Conservation (phyloP, 2,113 vertebrate species). For the Daubentonia madagascariensis region DNA sequence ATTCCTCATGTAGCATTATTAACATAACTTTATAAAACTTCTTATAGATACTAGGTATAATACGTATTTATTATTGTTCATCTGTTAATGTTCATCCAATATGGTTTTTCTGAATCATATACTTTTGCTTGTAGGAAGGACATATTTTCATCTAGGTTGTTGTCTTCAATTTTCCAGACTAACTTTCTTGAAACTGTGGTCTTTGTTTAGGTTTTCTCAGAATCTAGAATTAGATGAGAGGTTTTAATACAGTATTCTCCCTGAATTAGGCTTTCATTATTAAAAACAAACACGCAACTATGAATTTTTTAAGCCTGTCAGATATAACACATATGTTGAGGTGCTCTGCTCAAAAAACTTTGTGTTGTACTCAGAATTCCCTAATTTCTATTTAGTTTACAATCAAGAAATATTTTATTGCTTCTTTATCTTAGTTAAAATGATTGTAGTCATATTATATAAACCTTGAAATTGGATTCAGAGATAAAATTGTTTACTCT, state of each 20-base stretch:
- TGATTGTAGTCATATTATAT: neutral
- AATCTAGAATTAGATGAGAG: conserved; percentile 3
- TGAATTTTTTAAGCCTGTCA: neutral
- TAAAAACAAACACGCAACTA: neutral
- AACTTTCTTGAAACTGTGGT: neutral
- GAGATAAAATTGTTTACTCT: conserved; percentile 13
- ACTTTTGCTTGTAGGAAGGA: neutral
- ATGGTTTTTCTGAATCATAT: neutral
- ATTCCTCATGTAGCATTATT: neutral
- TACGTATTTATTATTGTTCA: neutral
- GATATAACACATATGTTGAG: too few relatives aligned
- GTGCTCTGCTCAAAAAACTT: neutral
- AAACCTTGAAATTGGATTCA: conserved; percentile 26
- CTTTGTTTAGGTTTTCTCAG: neutral
- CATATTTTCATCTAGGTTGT: neutral
- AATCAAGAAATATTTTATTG: neutral
- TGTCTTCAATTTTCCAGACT: conserved; percentile 4
- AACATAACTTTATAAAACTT: neutral
- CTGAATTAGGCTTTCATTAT: neutral
- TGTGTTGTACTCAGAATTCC: neutral
- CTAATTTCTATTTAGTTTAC: neutral
- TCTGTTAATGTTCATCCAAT: neutral
- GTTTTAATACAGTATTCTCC: neutral
- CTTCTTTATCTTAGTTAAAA: conserved; percentile 1
- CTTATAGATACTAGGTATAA: neutral